Percentiles rank a stretch among this genome's conserved stretches.
These are phyloP conservation scores for Drosophila novamexicana DNA, from an alignment of 1,140 invertebrate genomes.

Conservation along the genomic window DNA sequence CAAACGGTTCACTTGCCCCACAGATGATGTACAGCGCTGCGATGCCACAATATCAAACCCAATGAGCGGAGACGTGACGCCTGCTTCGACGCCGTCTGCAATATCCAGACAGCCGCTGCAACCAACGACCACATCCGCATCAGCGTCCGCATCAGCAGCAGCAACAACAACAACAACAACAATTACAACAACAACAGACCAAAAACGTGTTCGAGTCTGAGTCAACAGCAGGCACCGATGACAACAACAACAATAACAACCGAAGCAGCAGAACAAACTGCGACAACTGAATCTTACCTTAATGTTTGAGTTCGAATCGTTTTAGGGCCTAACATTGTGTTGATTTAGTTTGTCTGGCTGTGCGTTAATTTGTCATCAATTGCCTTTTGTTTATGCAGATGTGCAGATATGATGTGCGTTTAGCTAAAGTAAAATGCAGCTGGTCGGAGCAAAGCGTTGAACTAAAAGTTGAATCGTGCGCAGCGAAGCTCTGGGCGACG, in stretches of 20 bases:
- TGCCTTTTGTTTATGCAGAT: conserved; percentile 12
- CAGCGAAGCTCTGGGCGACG: conserved; percentile 69
- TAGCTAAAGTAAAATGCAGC: conserved; percentile 7
- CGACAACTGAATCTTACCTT: conserved; percentile 10
- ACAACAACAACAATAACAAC: conserved; percentile 15
- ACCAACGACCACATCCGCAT: conserved; percentile 42
- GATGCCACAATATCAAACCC: conserved; percentile 92
- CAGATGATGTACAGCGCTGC: conserved; percentile 90
- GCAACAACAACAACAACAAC: conserved; percentile 40
- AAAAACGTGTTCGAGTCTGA: conserved; percentile 1
- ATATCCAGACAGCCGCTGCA: conserved; percentile 65
- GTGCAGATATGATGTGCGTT: neutral
- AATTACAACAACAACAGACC: conserved; percentile 37
- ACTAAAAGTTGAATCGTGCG: conserved; percentile 68
- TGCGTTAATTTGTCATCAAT: conserved; percentile 6
- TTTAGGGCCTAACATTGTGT: conserved; percentile 11
- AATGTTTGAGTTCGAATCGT: conserved; percentile 20
- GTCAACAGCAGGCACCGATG: conserved; percentile 1
- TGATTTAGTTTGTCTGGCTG: neutral
- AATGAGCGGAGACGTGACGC: conserved; percentile 86
- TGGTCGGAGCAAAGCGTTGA: conserved; percentile 65
- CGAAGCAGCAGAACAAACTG: conserved; percentile 19
- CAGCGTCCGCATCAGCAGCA: conserved; percentile 48
- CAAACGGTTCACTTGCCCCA: conserved; percentile 86
- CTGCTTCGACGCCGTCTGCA: conserved; percentile 79